A percentile compares a stretch with the other conserved stretches of the same genome.
These are phyloP conservation scores for Anoura caudifer DNA, from an alignment of 2,113 vertebrate genomes.

Conservation along the genomic window DNA sequence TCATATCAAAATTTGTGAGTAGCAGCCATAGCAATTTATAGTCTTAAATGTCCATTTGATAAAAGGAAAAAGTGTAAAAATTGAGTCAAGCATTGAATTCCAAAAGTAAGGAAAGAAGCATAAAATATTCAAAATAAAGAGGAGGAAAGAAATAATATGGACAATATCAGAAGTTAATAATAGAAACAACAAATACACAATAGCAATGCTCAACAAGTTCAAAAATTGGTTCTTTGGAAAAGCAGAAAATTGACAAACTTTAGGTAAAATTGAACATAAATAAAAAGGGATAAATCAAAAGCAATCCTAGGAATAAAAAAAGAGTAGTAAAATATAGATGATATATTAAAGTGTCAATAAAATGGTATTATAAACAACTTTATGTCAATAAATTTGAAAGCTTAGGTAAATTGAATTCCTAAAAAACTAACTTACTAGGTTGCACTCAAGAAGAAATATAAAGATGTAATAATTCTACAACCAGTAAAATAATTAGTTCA, in stretches of 20 bases:
- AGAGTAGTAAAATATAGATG: neutral
- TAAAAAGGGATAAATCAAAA: neutral
- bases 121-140: neutral
- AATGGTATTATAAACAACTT: neutral
- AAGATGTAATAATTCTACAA: neutral
- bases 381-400: neutral
- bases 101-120: neutral
- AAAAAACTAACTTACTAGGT: neutral
- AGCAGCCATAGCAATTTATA: neutral
- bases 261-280: neutral
- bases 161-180: neutral
- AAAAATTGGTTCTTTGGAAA: neutral
- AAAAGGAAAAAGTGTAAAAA: neutral
- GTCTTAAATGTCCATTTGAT: neutral
- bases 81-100: neutral
- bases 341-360: neutral
- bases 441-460: neutral
- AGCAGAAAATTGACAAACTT: neutral
- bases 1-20: neutral
- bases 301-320: neutral
- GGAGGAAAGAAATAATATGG: neutral
- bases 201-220: neutral
- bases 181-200: neutral
- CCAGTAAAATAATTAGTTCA: neutral
- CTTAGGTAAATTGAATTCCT: neutral